Evolutionary conservation across 2,888 invertebrate genomes (phyloP).

Genomic region (Pyrochroa serraticornis): DNA sequence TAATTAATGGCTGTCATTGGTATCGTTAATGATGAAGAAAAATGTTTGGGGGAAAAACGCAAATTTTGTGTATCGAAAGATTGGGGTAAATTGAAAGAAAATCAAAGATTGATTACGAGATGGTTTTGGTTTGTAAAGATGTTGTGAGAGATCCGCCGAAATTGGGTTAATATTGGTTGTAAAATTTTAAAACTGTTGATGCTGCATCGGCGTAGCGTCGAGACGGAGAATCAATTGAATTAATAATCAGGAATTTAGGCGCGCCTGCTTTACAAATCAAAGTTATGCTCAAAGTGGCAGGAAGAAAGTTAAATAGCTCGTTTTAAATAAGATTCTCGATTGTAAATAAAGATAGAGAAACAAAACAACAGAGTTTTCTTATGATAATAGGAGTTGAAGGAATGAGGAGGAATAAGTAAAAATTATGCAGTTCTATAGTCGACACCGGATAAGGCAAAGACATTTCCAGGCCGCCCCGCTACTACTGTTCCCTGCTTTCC

Average conservation of each 20-base stretch:
- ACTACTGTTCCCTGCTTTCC: conserved; percentile 28
- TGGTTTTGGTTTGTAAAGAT: too few relatives aligned
- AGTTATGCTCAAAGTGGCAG: conserved; percentile 2
- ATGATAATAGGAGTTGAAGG: conserved; percentile 31
- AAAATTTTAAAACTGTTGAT: background rate
- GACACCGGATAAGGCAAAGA: conserved; percentile 25
- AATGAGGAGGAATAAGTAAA: conserved; percentile 33
- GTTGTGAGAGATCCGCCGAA: too few relatives aligned
- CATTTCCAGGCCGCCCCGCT: conserved; percentile 23
- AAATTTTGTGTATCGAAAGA: too few relatives aligned
- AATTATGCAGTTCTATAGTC: conserved; percentile 34
- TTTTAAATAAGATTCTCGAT: conserved; percentile 14
- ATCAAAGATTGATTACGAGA: too few relatives aligned
- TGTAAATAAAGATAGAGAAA: conserved; percentile 27
- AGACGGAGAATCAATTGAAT: conserved; percentile 1
- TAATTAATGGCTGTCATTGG: too few relatives aligned
- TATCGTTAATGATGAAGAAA: too few relatives aligned
- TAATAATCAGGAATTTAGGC: background rate
- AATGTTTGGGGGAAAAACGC: too few relatives aligned
- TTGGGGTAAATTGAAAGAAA: too few relatives aligned
- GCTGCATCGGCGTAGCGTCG: background rate
- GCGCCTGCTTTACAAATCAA: conserved; percentile 6
- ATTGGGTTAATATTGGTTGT: background rate
- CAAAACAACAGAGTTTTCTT: conserved; percentile 31
- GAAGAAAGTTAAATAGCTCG: conserved; percentile 19